Percentiles rank a stretch among this genome's conserved stretches.
These are phyloP conservation scores for Heterocephalus glaber DNA, from an alignment of 2,113 vertebrate genomes.

Conservation along the genomic window DNA sequence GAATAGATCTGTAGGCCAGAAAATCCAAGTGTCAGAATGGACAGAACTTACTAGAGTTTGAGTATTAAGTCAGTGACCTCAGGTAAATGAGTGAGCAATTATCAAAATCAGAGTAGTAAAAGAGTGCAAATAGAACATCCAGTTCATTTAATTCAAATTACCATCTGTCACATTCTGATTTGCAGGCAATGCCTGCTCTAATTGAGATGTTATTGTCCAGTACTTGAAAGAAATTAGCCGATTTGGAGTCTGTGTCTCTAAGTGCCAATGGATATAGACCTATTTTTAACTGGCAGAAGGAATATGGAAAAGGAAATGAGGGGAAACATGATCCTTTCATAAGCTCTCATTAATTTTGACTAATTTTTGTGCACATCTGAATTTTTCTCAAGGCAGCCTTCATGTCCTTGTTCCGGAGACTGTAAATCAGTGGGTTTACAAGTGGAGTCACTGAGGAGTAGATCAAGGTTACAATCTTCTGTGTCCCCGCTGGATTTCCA, in stretches of 20 bases:
- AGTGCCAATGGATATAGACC: not conserved
- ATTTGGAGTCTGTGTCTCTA: not conserved
- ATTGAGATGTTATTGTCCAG: not conserved
- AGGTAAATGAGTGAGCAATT: not conserved
- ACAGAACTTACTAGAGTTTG: not conserved
- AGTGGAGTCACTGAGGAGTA: constrained; percentile 74
- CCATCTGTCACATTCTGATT: not conserved
- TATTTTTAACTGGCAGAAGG: not conserved
- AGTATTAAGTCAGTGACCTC: not conserved
- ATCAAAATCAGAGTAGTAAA: not conserved
- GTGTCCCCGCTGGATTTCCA: constrained; percentile 35
- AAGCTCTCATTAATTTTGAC: not conserved
- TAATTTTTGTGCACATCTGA: not conserved
- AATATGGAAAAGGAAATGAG: not conserved
- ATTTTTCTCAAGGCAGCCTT: constrained; percentile 69
- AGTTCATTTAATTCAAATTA: not conserved
- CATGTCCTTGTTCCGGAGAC: constrained; percentile 76
- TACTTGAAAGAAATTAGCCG: not conserved
- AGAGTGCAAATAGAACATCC: not conserved
- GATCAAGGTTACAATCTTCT: constrained; percentile 76
- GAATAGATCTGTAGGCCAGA: not conserved
- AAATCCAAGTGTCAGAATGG: not conserved
- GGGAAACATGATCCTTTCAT: not conserved
- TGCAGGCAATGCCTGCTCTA: not conserved
- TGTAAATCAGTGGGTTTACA: constrained; percentile 79